Evolutionary conservation across 2,797 vertebrate genomes (phyloP).

Genomic region (Anableps anableps): DNA sequence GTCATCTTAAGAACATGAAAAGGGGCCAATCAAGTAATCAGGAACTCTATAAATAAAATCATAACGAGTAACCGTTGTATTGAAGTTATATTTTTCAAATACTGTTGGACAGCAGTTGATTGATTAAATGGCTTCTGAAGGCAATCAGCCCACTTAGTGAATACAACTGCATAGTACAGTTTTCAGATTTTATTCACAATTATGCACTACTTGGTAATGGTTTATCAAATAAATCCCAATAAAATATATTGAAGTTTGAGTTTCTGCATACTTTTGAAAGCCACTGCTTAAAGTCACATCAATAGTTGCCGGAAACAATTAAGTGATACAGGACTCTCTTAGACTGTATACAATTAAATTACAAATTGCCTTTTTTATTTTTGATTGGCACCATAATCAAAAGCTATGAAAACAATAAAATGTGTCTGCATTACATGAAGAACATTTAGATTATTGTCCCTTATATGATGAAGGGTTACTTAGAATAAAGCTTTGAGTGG

Average conservation of each 20-base stretch:
- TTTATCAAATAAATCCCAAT: background rate
- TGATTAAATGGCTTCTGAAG: background rate
- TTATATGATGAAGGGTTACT: background rate
- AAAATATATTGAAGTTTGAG: background rate
- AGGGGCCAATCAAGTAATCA: background rate
- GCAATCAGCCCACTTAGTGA: background rate
- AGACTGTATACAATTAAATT: background rate
- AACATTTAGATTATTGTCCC: background rate
- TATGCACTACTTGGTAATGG: background rate
- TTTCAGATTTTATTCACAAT: background rate
- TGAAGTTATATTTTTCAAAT: background rate
- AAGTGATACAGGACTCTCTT: background rate
- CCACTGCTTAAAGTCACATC: background rate
- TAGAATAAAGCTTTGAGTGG: constrained; percentile 33
- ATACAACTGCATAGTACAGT: background rate
- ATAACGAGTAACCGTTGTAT: background rate
- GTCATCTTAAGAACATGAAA: background rate
- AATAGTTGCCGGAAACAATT: background rate
- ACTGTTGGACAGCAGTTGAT: background rate
- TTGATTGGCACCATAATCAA: background rate
- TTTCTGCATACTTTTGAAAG: background rate
- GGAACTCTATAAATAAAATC: background rate
- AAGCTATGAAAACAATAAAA: background rate
- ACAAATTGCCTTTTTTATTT: background rate
- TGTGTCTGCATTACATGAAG: background rate